phyloP scores from a whole-genome alignment of 1,140 invertebrate genomes.

The Drosophila mauritiana region DNA sequence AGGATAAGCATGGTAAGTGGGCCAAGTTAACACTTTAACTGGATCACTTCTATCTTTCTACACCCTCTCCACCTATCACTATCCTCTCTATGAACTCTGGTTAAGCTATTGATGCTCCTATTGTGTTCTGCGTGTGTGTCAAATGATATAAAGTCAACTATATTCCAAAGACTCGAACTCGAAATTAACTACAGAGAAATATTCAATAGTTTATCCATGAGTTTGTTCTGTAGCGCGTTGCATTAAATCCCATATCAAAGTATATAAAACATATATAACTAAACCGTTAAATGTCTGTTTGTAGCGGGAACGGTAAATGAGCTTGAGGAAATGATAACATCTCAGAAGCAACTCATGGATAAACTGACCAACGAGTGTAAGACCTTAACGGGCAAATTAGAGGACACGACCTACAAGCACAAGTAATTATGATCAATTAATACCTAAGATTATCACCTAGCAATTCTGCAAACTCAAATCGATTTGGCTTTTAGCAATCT shows the following conservation, averaged over 20 bases:
- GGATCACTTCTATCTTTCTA: background rate
- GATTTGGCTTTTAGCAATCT: background rate
- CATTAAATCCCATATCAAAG: constrained; percentile 19
- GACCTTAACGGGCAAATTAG: constrained; percentile 92
- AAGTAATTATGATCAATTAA: constrained; percentile 88
- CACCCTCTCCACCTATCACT: constrained; percentile 8
- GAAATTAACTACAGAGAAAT: constrained; percentile 29
- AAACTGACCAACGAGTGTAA: constrained; percentile 94
- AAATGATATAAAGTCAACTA: constrained; percentile 18
- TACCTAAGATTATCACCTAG: constrained; percentile 4
- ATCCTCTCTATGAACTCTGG: constrained; percentile 75
- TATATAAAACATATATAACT: constrained; percentile 31
- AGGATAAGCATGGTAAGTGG: constrained; percentile 91
- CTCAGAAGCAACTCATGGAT: constrained; percentile 94
- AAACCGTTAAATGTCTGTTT: constrained; percentile 81
- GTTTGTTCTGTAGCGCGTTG: constrained; percentile 79
- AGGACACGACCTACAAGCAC: constrained; percentile 92
- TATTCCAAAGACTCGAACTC: constrained; percentile 21
- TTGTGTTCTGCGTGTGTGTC: constrained; percentile 49
- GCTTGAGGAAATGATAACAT: constrained; percentile 93
- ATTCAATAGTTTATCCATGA: constrained; percentile 89
- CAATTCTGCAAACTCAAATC: constrained; percentile 8
- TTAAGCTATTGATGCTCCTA: constrained; percentile 87
- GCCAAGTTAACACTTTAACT: background rate
- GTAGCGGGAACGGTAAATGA: constrained; percentile 92